Conservation (phyloP, 1,140 invertebrate species). For the Laupala kohalensis region DNA sequence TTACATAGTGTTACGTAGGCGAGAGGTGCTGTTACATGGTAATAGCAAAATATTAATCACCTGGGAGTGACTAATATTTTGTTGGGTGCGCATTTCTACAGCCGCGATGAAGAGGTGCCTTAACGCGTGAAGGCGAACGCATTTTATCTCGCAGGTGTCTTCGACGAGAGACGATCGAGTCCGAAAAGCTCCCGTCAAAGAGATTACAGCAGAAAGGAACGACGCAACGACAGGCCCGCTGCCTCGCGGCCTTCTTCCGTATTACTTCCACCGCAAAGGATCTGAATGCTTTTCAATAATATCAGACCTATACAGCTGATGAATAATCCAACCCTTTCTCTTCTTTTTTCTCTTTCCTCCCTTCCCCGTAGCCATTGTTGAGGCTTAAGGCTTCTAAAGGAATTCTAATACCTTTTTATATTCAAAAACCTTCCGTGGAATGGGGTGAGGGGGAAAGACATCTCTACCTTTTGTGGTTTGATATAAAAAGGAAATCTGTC, state of each 20-base stretch:
- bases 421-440: neutral
- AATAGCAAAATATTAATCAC: no score
- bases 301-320: neutral
- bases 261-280: neutral
- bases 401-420: neutral
- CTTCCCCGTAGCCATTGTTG: neutral
- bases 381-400: neutral
- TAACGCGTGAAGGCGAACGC: no score
- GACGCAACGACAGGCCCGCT: neutral
- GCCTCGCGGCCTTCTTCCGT: neutral
- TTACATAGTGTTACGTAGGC: no score
- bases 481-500: neutral
- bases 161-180: no score
- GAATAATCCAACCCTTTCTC: neutral
- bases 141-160: no score
- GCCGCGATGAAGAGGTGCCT: no score
- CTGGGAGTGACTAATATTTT: no score
- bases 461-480: neutral
- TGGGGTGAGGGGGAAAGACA: neutral
- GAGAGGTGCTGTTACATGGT: no score
- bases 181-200: neutral
- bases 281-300: neutral
- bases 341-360: neutral
- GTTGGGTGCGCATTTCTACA: no score
- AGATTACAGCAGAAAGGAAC: neutral